Evolutionary conservation across 2,797 vertebrate genomes (phyloP).

Genomic region (Clarias platycephalus): DNA sequence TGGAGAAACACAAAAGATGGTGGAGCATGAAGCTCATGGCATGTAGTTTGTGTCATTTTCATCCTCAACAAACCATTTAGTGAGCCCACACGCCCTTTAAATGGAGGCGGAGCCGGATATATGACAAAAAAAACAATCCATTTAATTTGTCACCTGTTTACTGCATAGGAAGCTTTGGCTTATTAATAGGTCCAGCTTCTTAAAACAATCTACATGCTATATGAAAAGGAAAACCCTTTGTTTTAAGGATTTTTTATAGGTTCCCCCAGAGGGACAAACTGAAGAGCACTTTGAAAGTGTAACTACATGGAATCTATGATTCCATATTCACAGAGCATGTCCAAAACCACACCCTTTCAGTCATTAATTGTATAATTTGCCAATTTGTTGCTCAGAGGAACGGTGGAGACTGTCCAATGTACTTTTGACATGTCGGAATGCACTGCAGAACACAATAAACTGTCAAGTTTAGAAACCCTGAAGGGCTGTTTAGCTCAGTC

Average conservation of each 20-base stretch:
- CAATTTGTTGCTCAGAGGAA: conserved; percentile 6
- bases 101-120: not conserved
- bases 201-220: not conserved
- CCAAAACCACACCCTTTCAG: conserved; percentile 30
- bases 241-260: conserved; percentile 20
- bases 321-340: conserved; percentile 8
- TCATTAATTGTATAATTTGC: conserved; percentile 15
- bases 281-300: conserved; percentile 10
- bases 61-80: not conserved
- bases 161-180: not conserved
- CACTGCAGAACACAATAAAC: not conserved
- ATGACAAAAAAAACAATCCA: not conserved
- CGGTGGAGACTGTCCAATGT: conserved; percentile 19
- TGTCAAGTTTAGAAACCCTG: not conserved
- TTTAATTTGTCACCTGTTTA: not conserved
- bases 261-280: conserved; percentile 28
- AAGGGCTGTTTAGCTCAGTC: not conserved
- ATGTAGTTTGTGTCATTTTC: not conserved
- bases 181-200: not conserved
- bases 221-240: conserved; percentile 18
- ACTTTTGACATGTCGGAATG: not conserved
- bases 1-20: not conserved
- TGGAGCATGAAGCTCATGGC: not conserved
- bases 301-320: conserved; percentile 27
- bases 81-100: not conserved